phyloP scores from a whole-genome alignment of 1,140 invertebrate species.

The Tetragonula clypearis region DNA sequence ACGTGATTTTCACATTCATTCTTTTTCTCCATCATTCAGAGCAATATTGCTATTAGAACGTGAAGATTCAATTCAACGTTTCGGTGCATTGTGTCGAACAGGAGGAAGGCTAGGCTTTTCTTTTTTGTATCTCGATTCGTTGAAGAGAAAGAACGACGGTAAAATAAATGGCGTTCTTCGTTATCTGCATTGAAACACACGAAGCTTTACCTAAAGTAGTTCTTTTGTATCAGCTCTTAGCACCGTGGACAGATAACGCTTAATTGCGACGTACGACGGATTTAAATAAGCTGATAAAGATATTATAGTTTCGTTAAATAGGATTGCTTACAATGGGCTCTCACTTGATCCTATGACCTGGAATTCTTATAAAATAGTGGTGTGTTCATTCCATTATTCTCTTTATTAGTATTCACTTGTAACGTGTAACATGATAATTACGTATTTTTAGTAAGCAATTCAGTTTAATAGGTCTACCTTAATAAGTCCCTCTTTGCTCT shows the following conservation, averaged over 20 bases:
- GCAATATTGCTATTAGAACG: not conserved
- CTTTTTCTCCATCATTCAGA: no score
- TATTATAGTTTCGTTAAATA: not conserved
- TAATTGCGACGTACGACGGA: not conserved
- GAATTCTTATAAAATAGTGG: not conserved
- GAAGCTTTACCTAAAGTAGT: not conserved
- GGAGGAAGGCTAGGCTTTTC: not conserved
- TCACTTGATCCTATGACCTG: not conserved
- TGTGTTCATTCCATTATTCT: no score
- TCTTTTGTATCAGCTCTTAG: not conserved
- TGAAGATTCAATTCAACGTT: conserved; percentile 33
- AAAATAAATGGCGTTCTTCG: conserved; percentile 7
- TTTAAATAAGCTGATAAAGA: not conserved
- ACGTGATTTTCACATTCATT: not conserved
- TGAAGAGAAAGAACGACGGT: not conserved
- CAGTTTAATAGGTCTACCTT: not conserved
- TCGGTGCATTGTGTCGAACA: not conserved
- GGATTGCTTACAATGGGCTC: not conserved
- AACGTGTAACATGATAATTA: not conserved
- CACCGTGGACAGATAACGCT: not conserved
- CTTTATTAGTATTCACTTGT: not conserved
- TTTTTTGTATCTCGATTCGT: not conserved
- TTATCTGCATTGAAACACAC: conserved; percentile 17
- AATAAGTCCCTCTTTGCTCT: not conserved
- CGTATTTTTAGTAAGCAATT: not conserved